phyloP scores from a whole-genome alignment of 2,113 vertebrate species.

The Craseonycteris thonglongyai region DNA sequence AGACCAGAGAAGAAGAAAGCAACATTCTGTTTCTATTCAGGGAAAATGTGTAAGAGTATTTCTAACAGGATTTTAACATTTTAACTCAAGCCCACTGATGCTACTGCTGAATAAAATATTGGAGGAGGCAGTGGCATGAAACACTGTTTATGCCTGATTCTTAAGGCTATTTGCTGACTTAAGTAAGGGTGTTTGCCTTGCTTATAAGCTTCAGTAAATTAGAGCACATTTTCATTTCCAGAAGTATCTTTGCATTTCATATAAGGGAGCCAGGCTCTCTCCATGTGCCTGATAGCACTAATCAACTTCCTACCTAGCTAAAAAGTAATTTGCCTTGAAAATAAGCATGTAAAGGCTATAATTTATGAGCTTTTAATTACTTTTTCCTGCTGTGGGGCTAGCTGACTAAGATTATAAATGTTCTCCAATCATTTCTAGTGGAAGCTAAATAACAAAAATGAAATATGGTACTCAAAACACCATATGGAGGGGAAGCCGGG shows the following conservation, averaged over 20 bases:
- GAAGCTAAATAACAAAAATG: slow-evolving; percentile 8
- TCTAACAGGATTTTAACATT: slow-evolving; percentile 34
- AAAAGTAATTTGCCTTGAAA: slow-evolving; percentile 32
- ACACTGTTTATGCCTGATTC: not conserved
- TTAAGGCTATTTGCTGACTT: slow-evolving; percentile 11
- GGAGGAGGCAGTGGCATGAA: not conserved
- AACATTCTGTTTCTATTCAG: not conserved
- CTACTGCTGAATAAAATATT: slow-evolving; percentile 11
- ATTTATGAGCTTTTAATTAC: slow-evolving; percentile 35
- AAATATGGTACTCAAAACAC: not conserved
- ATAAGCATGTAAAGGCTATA: slow-evolving; percentile 24
- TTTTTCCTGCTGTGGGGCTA: slow-evolving; percentile 14
- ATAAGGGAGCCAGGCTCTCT: not conserved
- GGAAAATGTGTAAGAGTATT: not conserved
- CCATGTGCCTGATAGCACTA: not conserved
- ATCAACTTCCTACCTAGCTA: slow-evolving; percentile 36
- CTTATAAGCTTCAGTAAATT: not conserved
- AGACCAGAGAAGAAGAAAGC: not conserved
- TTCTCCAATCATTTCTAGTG: not conserved
- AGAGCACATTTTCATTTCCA: slow-evolving; percentile 41
- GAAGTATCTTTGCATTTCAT: slow-evolving; percentile 7
- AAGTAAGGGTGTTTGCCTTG: not conserved
- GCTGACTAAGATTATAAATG: slow-evolving; percentile 5
- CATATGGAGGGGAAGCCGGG: not conserved
- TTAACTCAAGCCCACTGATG: not conserved